Conservation (phyloP, 2,113 vertebrate genomes). For the Tragelaphus strepsiceros region DNA sequence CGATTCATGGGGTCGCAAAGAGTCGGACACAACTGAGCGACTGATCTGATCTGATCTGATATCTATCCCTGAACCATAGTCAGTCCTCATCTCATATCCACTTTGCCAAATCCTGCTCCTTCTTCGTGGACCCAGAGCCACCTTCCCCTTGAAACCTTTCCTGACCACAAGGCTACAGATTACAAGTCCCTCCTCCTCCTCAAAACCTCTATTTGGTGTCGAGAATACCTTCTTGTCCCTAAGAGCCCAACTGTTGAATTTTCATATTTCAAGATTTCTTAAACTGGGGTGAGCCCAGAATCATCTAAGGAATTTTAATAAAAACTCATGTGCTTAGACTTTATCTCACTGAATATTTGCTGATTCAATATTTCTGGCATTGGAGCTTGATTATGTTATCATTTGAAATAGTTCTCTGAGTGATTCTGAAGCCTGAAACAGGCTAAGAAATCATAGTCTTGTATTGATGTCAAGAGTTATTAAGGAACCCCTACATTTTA, state of each 20-base stretch:
- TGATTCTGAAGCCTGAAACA: background rate
- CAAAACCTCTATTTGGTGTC: background rate
- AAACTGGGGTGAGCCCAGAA: background rate
- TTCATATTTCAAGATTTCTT: background rate
- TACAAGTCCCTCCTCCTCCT: background rate
- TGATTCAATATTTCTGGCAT: background rate
- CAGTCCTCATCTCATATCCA: background rate
- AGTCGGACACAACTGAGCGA: no score
- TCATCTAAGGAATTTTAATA: background rate
- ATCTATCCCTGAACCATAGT: background rate
- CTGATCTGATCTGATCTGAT: no score
- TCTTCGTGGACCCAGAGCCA: background rate
- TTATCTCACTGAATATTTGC: background rate
- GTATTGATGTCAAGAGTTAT: background rate
- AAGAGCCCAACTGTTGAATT: background rate
- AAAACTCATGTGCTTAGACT: background rate
- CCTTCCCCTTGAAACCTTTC: background rate
- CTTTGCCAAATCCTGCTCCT: background rate
- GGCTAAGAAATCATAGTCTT: background rate
- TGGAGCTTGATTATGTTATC: background rate
- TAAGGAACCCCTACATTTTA: background rate
- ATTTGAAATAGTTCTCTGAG: background rate
- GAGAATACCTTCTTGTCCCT: background rate
- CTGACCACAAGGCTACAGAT: background rate
- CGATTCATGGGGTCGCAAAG: no score